A percentile compares a stretch with the other conserved stretches of the same genome.
phyloP scores from a whole-genome alignment of 2,113 vertebrate species.

The Mobula birostris region DNA sequence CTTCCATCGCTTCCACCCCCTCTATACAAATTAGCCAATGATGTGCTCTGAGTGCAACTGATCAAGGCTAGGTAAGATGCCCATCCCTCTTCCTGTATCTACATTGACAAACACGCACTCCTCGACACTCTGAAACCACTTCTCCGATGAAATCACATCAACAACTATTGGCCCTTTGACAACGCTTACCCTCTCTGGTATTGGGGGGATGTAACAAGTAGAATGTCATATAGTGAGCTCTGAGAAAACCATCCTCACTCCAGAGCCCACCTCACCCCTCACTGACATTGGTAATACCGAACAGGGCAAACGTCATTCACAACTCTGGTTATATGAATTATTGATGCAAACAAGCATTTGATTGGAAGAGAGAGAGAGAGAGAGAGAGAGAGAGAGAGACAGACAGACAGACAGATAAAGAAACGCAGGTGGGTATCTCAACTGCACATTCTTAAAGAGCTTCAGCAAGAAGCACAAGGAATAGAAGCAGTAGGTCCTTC shows the following conservation, averaged over 20 bases:
- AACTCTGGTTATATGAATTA: background rate
- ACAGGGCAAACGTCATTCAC: background rate
- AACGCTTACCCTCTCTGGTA: background rate
- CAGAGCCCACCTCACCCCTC: background rate
- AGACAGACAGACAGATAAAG: background rate
- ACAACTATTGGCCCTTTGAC: no score
- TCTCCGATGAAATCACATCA: background rate
- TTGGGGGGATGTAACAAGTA: background rate
- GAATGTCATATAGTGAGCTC: background rate
- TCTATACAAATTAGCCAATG: no score
- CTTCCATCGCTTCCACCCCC: background rate
- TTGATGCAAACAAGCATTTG: background rate
- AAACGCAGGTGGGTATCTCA: background rate
- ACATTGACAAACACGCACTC: background rate
- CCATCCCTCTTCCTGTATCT: background rate
- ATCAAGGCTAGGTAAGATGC: background rate
- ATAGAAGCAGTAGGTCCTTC: no score
- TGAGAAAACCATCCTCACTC: background rate
- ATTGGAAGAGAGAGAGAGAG: background rate
- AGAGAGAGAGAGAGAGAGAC: background rate
- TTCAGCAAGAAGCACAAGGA: no score
- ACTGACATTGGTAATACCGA: background rate
- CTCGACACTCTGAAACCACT: background rate
- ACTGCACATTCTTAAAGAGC: background rate
- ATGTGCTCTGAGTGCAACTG: no score